Base-by-base conservation (phyloP, 2,888 invertebrate genomes). In the Laspeyria flexula region DNA sequence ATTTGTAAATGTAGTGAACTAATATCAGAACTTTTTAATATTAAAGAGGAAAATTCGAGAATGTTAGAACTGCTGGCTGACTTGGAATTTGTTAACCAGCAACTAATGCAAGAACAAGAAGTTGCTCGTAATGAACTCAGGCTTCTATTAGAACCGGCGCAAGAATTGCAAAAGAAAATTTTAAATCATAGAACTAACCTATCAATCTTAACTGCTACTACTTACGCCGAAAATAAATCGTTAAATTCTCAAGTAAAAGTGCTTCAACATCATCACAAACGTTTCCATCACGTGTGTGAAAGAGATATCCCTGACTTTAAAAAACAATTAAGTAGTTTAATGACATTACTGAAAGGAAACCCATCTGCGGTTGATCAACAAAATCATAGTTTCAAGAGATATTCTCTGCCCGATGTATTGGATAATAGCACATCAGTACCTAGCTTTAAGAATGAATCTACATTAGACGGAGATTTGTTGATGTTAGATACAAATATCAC, bases 401-500 rank as follows among this genome's bases (percentile, higher is more conserved):
- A 75, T 65, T 87, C 87, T 6, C 71, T 88, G 33, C 85, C 86
- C n/a, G 83, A 82, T 61, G 73, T 84, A 15, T 69, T 87, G 46
- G 86, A 86, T 35, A 80, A 73, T 33, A 85, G 79, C 56, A 71
- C 73, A 25, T 68, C 76, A 13, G 43, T 75, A 12, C 55, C 75
- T 23, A 79, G 71, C 59, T 77, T 81, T 23, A 88, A 80, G 75
- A 88, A 88, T 55, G 91, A 91, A 56, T 90, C 90, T 15, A 85
- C 81, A 9, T 74, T 89, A 47, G 91, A 91, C 59, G 83, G 85
- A 4, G 91, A 92, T 65, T 71, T 90, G 6, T 75, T 91, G 44
- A 91, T 92, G 91, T 71, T 92, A 50, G 91, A 92, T 51, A 89
- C 90, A 18, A 91, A 91, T 66, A 51, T 88, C n/a, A 88, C 87